Base-by-base conservation (phyloP, 2,888 invertebrate genomes). In the Noctua pronuba region DNA sequence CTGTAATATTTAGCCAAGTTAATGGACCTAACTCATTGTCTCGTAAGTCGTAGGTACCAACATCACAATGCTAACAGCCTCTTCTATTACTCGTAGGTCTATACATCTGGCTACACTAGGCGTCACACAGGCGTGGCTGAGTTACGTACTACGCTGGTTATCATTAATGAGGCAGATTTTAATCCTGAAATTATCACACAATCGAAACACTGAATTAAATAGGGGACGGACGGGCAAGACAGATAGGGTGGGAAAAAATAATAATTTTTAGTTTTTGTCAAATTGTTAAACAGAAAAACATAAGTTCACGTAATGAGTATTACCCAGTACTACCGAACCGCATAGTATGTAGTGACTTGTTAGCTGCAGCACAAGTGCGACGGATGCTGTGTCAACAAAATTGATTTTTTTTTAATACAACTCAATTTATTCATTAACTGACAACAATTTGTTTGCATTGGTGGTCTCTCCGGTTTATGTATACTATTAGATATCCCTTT, bases 81-180 rank as follows among this genome's bases (percentile, higher is more conserved):
- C 28, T 52, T 38, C 21, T 55, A 64, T 21, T 18, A 18, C 35
- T 24, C 62, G 18, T 62, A 60, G 58, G 31, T 44, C 21, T 4
- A 24, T 35, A 49, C 16, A 31, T n/a, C 31, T n/a, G 16, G n/a
- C 31, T 31, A 49, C 35, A 52, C 13, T 10, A 44, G 16, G 21
- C 28, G 24, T 21, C n/a, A 44, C 24, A 49, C 18, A 64, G 24
- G 64, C 38, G 44, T 38, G 64, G 38, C 38, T 16, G 18, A 24
- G 4, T 21, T 52, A 64, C 16, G 55, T 73, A 80, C 52, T 35
- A 80, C 16, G 7, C 38, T 13, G n/a, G 8, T 46, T 49, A 24
- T 31, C 21, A 24, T 52, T 69, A 49, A 68, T 24, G 31, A 24
- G 31, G 52, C 24, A 69, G 41, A 55, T 70, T 44, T 70, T 11